Evolutionary conservation across 2,113 vertebrate species (phyloP).

Genomic region (Haplochromis vanheusdeni): DNA sequence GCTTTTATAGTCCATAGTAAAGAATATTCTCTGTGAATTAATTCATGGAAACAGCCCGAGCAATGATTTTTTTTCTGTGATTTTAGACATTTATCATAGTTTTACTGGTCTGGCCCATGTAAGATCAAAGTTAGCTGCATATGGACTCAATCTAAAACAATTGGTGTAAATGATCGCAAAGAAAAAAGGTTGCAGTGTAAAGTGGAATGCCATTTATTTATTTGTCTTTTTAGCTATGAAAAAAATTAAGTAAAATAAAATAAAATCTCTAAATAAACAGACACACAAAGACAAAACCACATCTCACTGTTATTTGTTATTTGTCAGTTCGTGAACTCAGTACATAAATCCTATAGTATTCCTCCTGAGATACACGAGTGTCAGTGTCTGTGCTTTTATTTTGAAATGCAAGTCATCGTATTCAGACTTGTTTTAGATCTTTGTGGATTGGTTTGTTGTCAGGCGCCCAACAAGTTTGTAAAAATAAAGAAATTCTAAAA

Average conservation of each 20-base stretch:
- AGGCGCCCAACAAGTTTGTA: background rate
- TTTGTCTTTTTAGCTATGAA: background rate
- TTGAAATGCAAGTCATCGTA: background rate
- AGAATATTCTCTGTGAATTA: rapidly evolving
- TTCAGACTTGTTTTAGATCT: background rate
- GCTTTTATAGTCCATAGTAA: background rate
- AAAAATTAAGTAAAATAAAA: background rate
- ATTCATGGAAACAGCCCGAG: background rate
- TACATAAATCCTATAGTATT: background rate
- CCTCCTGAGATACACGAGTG: rapidly evolving
- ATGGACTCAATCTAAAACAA: background rate
- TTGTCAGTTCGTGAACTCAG: background rate
- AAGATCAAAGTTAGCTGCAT: background rate
- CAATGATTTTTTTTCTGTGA: background rate
- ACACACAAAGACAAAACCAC: background rate
- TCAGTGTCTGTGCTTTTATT: slow-evolving; percentile 5
- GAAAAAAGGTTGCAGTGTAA: background rate
- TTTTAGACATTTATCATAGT: background rate
- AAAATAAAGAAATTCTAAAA: background rate
- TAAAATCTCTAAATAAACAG: background rate
- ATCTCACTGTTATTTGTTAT: background rate
- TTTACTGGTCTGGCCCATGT: background rate
- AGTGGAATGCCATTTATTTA: rapidly evolving
- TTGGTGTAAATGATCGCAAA: background rate
- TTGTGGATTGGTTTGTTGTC: background rate